These are phyloP conservation scores for Scaptomyza cyrtandrae DNA, from an alignment of 2,888 invertebrate genomes.

Conservation along the genomic window DNA sequence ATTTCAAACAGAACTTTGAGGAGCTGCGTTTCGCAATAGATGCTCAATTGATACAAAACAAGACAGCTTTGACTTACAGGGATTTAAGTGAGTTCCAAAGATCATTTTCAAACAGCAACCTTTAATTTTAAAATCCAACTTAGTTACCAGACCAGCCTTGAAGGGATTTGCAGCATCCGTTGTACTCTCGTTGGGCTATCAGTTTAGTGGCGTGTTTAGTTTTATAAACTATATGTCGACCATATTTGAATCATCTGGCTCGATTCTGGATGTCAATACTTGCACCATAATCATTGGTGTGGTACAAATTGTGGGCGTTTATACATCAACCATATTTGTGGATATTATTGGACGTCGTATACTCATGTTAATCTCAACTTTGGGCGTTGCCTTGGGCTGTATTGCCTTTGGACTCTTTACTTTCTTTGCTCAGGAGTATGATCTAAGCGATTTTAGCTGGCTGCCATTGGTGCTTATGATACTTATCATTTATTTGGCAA, in stretches of 20 bases:
- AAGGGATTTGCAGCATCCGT: constrained; percentile 68
- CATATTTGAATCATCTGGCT: constrained; percentile 78
- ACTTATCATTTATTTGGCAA: constrained; percentile 74
- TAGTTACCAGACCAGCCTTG: constrained; percentile 73
- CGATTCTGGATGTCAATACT: constrained; percentile 77
- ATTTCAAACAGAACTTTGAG: constrained; percentile 58
- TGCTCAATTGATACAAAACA: constrained; percentile 33
- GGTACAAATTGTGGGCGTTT: constrained; percentile 80
- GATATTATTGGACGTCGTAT: constrained; percentile 81
- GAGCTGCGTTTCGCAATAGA: constrained; percentile 66
- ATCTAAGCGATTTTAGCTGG: constrained; percentile 70
- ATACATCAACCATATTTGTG: constrained; percentile 75
- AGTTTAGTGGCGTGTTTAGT: constrained; percentile 79
- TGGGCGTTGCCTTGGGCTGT: constrained; percentile 73
- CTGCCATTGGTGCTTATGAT: constrained; percentile 80
- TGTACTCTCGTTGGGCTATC: constrained; percentile 71
- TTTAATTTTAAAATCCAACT: background rate
- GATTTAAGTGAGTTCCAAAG: constrained; percentile 75
- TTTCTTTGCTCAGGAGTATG: constrained; percentile 45
- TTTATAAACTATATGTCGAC: constrained; percentile 82
- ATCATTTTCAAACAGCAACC: background rate
- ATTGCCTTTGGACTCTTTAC: constrained; percentile 75
- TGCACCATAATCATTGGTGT: constrained; percentile 81
- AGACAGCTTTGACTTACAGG: constrained; percentile 35
- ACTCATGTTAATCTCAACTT: constrained; percentile 77